Base-by-base conservation (phyloP, 1,140 invertebrate genomes). In the Apis cerana region DNA sequence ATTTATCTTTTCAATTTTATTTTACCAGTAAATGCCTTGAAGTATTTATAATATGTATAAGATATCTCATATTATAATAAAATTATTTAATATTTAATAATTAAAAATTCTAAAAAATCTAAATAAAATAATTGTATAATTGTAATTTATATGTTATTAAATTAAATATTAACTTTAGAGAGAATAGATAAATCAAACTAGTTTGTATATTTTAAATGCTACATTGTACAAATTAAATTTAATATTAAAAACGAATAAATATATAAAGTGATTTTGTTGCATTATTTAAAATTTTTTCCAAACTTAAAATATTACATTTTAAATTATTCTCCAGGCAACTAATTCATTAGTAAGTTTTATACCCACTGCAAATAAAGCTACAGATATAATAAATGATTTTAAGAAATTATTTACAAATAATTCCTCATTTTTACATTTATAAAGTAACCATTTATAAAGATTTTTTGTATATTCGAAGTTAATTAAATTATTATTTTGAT, bases 361-460 rank as follows among this genome's bases (percentile, higher is more conserved):
- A 52, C 80, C 80, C 15, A 68, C 5, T 59, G 64, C 74, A 58
- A 82, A 82, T 17, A 82, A 68, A 19, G 48, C 64, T 59, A 76
- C 5, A 1, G 80, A 82, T 23, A 64, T 50, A 15, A 76, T 19
- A 56, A 82, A 43, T 13, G 80, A 59, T 10, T 27, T 76, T 0
- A 64, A 65, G 48, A 76, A 68, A 10, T 81, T 54, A 17, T 75
- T 67, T n/a, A 15, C 23, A 33, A 59, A 9, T 33, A 68, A 21
- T 43, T 76, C 17, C 15, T 61, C 19, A 7, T 12, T 15, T 19
- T 76, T 76, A 48, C 0, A 59, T 56, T 17, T n/a, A n/a, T n/a
- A 54, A 11, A 15, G 15, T 5, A 52, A 2, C 72, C 62, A 76
- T 48, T 27, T 50, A 33, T 27, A 33, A 27, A 81, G 19, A 43